These are phyloP conservation scores for Sarcophaga rosellei DNA, from an alignment of 2,888 invertebrate genomes.

Conservation along the genomic window DNA sequence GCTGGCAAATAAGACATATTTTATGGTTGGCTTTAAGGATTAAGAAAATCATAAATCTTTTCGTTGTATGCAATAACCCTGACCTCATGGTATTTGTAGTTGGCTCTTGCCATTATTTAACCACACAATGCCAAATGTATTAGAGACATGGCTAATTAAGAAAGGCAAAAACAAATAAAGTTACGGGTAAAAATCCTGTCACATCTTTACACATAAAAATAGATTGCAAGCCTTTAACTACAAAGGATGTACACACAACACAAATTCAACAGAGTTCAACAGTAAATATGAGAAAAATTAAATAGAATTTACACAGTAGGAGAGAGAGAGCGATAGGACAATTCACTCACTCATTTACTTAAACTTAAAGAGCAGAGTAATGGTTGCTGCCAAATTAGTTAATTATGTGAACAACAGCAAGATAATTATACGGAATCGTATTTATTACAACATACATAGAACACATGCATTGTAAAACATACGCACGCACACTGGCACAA, in stretches of 20 bases:
- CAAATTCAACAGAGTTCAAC: slow-evolving; percentile 32
- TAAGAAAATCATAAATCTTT: slow-evolving; percentile 5
- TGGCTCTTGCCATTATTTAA: neutral
- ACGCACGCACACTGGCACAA: neutral
- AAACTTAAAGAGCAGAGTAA: slow-evolving; percentile 20
- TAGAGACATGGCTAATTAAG: slow-evolving; percentile 20
- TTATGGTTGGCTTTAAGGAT: slow-evolving; percentile 7
- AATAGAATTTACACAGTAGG: neutral
- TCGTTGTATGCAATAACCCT: slow-evolving; percentile 20
- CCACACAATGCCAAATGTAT: slow-evolving; percentile 28
- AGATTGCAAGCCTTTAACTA: slow-evolving; percentile 13
- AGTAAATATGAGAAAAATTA: neutral
- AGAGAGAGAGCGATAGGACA: neutral
- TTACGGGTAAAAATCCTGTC: neutral
- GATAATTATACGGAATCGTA: slow-evolving; percentile 48
- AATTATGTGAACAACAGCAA: slow-evolving; percentile 53
- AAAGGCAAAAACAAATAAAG: neutral
- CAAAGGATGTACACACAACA: slow-evolving; percentile 22
- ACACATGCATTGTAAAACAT: neutral
- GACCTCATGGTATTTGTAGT: slow-evolving; percentile 30
- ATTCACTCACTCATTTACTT: neutral
- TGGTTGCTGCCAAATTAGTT: slow-evolving; percentile 63
- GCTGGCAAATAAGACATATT: slow-evolving; percentile 31
- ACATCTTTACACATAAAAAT: neutral
- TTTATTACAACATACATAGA: slow-evolving; percentile 38